Percentiles rank a stretch among this genome's conserved stretches.
Evolutionary conservation across 2,113 vertebrate genomes (phyloP).

Genomic region (Perca fluviatilis): DNA sequence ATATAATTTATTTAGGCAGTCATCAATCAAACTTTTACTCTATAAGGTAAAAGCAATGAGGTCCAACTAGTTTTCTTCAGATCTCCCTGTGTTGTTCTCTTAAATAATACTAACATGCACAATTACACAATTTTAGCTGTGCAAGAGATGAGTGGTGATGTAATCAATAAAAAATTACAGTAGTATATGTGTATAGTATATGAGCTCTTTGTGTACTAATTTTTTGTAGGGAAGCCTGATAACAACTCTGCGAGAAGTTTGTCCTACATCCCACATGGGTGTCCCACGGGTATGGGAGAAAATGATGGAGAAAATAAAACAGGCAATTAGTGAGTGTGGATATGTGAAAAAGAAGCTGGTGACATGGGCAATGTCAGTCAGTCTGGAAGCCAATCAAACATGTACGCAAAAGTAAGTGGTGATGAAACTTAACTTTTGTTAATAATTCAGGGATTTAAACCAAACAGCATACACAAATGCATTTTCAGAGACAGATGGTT

Average conservation of each 20-base stretch:
- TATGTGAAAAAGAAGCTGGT: slow-evolving; percentile 89
- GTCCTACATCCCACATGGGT: slow-evolving; percentile 90
- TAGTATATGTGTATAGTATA: background rate
- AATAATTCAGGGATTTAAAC: background rate
- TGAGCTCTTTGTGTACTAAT: background rate
- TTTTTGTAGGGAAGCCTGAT: slow-evolving; percentile 85
- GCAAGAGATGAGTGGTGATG: slow-evolving; percentile 44
- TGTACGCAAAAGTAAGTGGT: slow-evolving; percentile 79
- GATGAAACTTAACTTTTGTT: background rate
- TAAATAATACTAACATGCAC: background rate
- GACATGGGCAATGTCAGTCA: slow-evolving; percentile 91
- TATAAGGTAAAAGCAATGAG: background rate
- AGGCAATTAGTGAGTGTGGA: slow-evolving; percentile 84
- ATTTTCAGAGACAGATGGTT: background rate
- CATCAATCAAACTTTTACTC: too few species aligned
- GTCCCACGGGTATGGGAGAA: slow-evolving; percentile 95
- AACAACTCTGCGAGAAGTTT: slow-evolving; percentile 86
- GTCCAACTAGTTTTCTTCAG: background rate
- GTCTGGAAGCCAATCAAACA: slow-evolving; percentile 85
- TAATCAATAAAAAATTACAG: background rate
- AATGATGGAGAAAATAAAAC: slow-evolving; percentile 93
- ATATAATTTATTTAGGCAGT: too few species aligned
- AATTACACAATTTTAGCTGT: background rate
- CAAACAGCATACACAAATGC: background rate
- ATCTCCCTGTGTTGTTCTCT: background rate